Conservation (phyloP, 2,113 vertebrate species). For the Pleuronectes platessa region DNA sequence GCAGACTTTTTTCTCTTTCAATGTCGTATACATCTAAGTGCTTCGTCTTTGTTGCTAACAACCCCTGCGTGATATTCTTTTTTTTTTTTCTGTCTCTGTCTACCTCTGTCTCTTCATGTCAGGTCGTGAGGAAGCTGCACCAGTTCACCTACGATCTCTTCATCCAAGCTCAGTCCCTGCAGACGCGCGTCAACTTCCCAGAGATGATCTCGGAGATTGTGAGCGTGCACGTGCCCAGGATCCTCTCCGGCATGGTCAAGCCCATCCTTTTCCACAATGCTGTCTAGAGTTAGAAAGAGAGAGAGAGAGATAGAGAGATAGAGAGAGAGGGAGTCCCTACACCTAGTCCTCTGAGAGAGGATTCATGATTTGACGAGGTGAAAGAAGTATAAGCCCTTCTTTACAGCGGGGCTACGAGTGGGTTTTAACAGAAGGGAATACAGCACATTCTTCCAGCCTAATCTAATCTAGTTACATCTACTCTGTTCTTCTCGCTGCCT, state of each 20-base stretch:
- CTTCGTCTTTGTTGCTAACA: neutral
- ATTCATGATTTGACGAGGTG: constrained; percentile 19
- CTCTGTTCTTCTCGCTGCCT: constrained; percentile 53
- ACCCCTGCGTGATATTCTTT: neutral
- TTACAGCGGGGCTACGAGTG: neutral
- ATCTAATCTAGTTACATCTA: constrained; percentile 51
- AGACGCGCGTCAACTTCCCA: constrained; percentile 90
- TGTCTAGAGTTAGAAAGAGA: constrained; percentile 43
- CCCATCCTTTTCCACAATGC: constrained; percentile 93
- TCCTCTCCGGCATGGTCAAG: constrained; percentile 94
- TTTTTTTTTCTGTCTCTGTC: constrained; percentile 4
- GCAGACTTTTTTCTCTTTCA: constrained; percentile 19
- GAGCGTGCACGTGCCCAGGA: constrained; percentile 96
- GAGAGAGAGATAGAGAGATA: neutral
- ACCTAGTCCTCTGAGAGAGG: neutral
- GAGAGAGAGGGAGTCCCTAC: neutral
- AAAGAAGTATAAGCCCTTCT: constrained; percentile 3
- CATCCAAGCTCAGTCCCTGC: constrained; percentile 89
- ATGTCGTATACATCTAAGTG: neutral
- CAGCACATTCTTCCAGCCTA: constrained; percentile 56
- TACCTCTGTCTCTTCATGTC: constrained; percentile 1
- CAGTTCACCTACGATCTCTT: constrained; percentile 97
- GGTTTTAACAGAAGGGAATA: constrained; percentile 25
- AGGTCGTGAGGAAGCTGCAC: constrained; percentile 95
- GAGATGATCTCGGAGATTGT: constrained; percentile 99